phyloP scores from a whole-genome alignment of 2,113 vertebrate species.

The Ctenodactylus gundi region DNA sequence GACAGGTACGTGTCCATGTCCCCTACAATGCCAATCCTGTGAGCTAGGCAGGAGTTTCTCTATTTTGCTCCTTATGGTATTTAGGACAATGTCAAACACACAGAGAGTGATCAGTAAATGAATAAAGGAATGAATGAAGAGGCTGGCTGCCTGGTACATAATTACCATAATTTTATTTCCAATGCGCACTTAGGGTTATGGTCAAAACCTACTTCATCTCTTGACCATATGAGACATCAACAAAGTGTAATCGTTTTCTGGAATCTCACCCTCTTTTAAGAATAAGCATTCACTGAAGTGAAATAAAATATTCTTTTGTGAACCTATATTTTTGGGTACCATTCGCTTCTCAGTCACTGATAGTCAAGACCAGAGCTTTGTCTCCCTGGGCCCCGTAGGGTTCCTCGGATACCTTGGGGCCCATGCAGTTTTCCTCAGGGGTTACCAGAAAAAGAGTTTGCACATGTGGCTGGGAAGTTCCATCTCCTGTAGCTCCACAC shows the following conservation, averaged over 20 bases:
- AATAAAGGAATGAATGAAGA: not conserved
- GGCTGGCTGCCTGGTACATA: too few species aligned
- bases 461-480: not conserved
- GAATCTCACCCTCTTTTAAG: not conserved
- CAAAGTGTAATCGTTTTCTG: not conserved
- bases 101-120: not conserved
- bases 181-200: not conserved
- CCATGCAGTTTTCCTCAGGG: fast-evolving
- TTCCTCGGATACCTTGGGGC: too few species aligned
- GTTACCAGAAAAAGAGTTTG: not conserved
- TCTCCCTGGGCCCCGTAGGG: not conserved
- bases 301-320: not conserved
- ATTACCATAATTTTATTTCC: not conserved
- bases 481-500: not conserved
- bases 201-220: not conserved
- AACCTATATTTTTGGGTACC: not conserved
- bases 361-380: not conserved
- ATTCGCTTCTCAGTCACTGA: not conserved
- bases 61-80: not conserved
- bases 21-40: not conserved
- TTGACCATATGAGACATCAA: not conserved
- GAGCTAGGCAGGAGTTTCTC: too few species aligned
- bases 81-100: not conserved
- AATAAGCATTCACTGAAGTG: not conserved
- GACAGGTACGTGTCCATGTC: not conserved